Evolutionary conservation across 2,113 vertebrate species (phyloP), one percentile per base, ranked within the genome.

Genomic region (Rhynchomys soricoides): DNA sequence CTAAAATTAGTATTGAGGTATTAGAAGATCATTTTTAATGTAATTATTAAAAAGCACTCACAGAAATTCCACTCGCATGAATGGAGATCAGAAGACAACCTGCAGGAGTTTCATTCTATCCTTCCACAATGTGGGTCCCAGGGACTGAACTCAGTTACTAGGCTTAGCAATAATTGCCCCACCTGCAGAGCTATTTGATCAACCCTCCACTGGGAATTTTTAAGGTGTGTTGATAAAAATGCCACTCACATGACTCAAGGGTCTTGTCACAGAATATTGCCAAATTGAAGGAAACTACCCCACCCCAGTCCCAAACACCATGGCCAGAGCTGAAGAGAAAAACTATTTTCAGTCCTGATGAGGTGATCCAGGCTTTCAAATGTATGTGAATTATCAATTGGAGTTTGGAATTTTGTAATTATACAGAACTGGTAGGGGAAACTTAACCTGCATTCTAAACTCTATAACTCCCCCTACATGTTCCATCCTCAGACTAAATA

Each of bases 321-420:
- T 43, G 48, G 78, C 52, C 52, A 59, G 34, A 85, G 37, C 22
- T 29, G 64, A 95, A 81, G 9, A 85, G 7, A 22, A 89, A 96
- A 83, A 43, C 19, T 12, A n/a, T 48, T 45, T 91, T 93, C 48
- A 92, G 81, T 45, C 74, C 71, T 7, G 0, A 15, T 73, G 6
- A 6, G n/a, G 4, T 82, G 15, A 75, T 8, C 0, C 66, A 43
- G 24, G 64, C 6, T 86, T 96, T 92, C 7, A 70, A 21, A 64
- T 93, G 43, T 64, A 75, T 15, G 78, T 3, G 50, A 64, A 96
- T 74, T 37, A 86, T 62, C 57, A 82, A 78, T 93, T 78, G 62
- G 79, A 82, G 82, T 94, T 82, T 89, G 70, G 57, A 77, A 91
- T 96, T 92, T 87, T 24, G 9, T 77, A 94, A 89, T 94, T 75